Evolutionary conservation across 2,888 invertebrate genomes (phyloP), one percentile per base, ranked within the genome.

Genomic region (Lysandra coridon): DNA sequence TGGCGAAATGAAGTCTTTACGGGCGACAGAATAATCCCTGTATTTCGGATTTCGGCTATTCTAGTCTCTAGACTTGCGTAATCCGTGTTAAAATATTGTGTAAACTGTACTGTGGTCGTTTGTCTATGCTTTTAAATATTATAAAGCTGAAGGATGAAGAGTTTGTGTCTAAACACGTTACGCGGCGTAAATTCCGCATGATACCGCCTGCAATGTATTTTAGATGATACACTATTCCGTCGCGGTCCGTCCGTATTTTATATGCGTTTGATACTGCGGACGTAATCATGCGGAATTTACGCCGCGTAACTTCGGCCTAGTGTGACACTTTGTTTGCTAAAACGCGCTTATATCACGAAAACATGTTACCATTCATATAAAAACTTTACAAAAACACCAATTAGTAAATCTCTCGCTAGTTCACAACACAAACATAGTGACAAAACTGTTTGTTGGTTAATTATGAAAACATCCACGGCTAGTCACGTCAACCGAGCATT

Each of bases 371-470:
- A 12, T 62, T 23, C 23, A 62, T 62, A 7, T 23, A 12, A 64
- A 64, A 64, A 64, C 64, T 30, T 7, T 30, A 14, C 69, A 69
- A 69, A 69, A 69, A 69, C 69, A 69, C 33, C 33, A 69, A 69
- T 69, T 69, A 69, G 33, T 37, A 69, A 33, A 14, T 69, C 69
- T 69, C 30, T 64, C 57, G 57, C 64, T 64, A 30, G 69, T 69
- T 69, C 33, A 69, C 69, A 69, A 69, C 69, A 69, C 69, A 69
- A 69, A 69, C 69, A 4, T 33, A 14, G 69, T 17, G 69, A 69
- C 69, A 69, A 64, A 64, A 64, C 30, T 69, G 69, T 69, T 69
- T 64, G 64, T 64, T 64, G 33, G 69, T 69, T 33, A 33, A 69
- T 69, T 69, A 17, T 69, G 69, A 14, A 69, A 69, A 69, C 69